Evolutionary conservation across 2,888 invertebrate genomes (phyloP), one percentile per base, ranked within the genome.

Genomic region (Papilio gigon): DNA sequence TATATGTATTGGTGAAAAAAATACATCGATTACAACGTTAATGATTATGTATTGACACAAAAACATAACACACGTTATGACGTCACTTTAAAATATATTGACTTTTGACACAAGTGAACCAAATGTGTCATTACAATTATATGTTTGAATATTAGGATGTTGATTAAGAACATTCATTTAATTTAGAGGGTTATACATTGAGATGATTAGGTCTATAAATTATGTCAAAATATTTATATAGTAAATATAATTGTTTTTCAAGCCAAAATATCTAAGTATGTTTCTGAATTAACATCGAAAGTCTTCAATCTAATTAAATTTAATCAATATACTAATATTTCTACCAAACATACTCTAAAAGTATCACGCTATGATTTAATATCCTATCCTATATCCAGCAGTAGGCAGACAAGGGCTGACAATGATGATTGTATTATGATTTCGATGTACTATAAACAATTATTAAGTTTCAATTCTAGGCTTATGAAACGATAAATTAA

Each of bases 401-500:
- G n/a, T n/a, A n/a, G n/a, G n/a, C n/a, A n/a, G n/a, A n/a, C n/a
- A n/a, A n/a, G n/a, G n/a, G n/a, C n/a, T n/a, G n/a, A n/a, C n/a
- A n/a, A n/a, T n/a, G n/a, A n/a, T 33, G 9, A 40, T 40, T 12
- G 37, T 40, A 40, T 40, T 40, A 14, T 4, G 14, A 40, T 42
- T 42, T 42, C 2, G 17, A 42, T 17, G 2, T 1, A 42, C 17
- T 42, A 42, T 11, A 47, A 22, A 47, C 22, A 25, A 53, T n/a
- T 27, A 25, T 27, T 14, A 27, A 14, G 8, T 53, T 14, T 6
- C 53, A 56, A 50, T 37, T 67, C 60, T 27, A 50, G 50, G 4
- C 17, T 60, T 37, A 37, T 12, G 37, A 50, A 60, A 60, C 44
- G 20, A 60, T 30, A 47, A 47, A 22, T 60, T 33, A 60, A 25